phyloP scores from a whole-genome alignment of 2,113 vertebrate genomes.

The Naja naja region DNA sequence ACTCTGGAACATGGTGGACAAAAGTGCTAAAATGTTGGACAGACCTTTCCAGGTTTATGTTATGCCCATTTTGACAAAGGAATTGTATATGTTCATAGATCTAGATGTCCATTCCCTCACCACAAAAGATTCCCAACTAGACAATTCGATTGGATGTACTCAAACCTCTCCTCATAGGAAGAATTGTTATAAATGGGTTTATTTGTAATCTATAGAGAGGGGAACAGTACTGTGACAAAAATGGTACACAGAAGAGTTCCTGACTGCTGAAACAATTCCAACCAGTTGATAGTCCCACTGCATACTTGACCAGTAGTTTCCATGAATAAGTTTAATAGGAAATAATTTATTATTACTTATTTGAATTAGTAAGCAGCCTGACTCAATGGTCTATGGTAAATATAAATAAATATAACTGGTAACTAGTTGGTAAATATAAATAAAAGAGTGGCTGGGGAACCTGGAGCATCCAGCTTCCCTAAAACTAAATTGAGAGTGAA shows the following conservation, averaged over 20 bases:
- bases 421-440: neutral
- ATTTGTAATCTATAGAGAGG: neutral
- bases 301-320: neutral
- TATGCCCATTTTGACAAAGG: neutral
- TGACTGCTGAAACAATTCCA: neutral
- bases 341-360: neutral
- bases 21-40: neutral
- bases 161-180: neutral
- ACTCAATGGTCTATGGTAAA: neutral
- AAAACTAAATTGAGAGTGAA: neutral
- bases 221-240: neutral
- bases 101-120: neutral
- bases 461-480: neutral
- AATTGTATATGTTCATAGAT: neutral
- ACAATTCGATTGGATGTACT: neutral
- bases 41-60: neutral
- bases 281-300: neutral
- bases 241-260: neutral
- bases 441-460: neutral
- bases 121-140: neutral
- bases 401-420: neutral
- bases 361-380: neutral
- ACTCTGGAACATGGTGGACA: neutral
- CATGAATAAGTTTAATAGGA: neutral
- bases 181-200: neutral